Evolutionary conservation across 2,888 invertebrate species (phyloP).

Genomic region (Cantharis flavilabris): DNA sequence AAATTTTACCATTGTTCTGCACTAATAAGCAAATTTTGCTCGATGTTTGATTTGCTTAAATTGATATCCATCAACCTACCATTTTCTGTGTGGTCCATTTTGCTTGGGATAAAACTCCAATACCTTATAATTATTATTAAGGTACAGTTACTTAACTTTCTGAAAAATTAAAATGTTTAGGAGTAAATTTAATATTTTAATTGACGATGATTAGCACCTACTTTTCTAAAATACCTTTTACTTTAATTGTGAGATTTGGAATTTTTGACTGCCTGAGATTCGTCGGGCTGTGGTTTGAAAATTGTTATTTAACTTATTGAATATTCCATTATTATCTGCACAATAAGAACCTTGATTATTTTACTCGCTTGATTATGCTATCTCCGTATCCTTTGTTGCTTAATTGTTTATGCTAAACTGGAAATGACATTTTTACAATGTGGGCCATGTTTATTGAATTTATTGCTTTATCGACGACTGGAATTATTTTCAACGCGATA

Average conservation of each 20-base stretch:
- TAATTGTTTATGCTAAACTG: neutral
- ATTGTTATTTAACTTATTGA: neutral
- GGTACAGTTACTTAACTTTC: neutral
- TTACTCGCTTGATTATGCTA: neutral
- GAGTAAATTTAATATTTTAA: neutral
- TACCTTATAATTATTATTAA: neutral
- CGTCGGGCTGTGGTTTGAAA: neutral
- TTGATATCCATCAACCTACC: neutral
- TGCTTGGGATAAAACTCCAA: neutral
- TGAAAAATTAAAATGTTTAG: neutral
- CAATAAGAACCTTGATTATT: neutral
- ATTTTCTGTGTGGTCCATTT: neutral
- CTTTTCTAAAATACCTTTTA: neutral
- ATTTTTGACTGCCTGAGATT: neutral
- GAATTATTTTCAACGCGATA: neutral
- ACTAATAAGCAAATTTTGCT: neutral
- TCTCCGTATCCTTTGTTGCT: neutral
- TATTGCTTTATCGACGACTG: neutral
- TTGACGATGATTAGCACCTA: neutral
- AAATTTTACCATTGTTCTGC: neutral
- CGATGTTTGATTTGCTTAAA: neutral
- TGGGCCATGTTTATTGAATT: neutral
- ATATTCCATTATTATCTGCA: neutral
- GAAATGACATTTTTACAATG: neutral
- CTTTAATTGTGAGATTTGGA: neutral